Evolutionary conservation across 2,797 vertebrate genomes (phyloP).

Genomic region (Acipenser ruthenus): DNA sequence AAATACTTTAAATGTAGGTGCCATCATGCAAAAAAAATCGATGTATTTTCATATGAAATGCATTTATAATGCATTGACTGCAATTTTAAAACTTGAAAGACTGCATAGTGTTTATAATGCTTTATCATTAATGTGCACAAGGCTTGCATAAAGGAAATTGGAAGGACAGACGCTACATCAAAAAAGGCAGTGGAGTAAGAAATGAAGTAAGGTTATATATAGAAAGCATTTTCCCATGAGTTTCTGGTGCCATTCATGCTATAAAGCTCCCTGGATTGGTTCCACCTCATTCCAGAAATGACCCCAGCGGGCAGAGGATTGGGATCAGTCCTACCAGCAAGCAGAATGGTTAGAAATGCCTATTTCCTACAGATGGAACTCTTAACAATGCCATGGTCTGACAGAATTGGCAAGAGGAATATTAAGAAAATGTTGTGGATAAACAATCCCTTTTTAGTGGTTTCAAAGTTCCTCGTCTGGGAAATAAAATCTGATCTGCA

Average conservation of each 20-base stretch:
- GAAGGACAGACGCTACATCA: slow-evolving; percentile 4
- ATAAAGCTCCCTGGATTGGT: slow-evolving; percentile 53
- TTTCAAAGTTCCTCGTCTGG: no score
- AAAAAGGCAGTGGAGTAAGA: slow-evolving; percentile 9
- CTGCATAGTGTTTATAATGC: no score
- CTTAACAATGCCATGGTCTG: slow-evolving; percentile 12
- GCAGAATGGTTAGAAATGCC: slow-evolving; percentile 36
- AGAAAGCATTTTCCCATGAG: slow-evolving; percentile 65
- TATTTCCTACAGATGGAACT: slow-evolving; percentile 33
- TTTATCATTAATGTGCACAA: neutral
- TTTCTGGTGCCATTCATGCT: slow-evolving; percentile 45
- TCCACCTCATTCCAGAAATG: slow-evolving; percentile 38
- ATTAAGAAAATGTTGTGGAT: slow-evolving; percentile 16
- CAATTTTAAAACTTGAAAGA: no score
- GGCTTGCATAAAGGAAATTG: slow-evolving; percentile 7
- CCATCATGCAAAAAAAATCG: no score
- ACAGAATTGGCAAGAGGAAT: slow-evolving; percentile 16
- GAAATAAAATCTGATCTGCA: no score
- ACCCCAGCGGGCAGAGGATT: slow-evolving; percentile 33
- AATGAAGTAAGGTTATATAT: slow-evolving; percentile 40
- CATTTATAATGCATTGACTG: no score
- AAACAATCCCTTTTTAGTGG: slow-evolving; percentile 13
- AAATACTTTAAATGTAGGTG: no score
- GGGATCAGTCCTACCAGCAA: slow-evolving; percentile 29
- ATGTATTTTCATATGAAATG: no score